Evolutionary conservation across 2,797 vertebrate species (phyloP).

Genomic region (Macroramphosus scolopax): DNA sequence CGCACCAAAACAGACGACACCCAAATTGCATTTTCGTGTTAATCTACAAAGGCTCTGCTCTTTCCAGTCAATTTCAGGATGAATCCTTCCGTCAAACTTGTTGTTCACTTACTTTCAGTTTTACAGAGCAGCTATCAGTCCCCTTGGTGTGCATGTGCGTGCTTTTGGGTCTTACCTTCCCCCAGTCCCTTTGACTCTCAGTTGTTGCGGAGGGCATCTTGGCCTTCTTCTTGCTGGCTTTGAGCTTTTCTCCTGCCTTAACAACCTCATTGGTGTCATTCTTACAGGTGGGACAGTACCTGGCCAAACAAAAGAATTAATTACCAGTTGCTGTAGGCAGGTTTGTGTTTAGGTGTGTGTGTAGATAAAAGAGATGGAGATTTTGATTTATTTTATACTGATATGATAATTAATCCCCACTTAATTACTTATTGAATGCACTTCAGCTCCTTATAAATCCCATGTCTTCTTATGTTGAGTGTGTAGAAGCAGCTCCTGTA

Average conservation of each 20-base stretch:
- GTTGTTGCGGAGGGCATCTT: slow-evolving; percentile 97
- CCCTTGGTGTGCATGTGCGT: not conserved
- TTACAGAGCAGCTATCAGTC: too few species aligned
- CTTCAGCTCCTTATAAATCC: too few species aligned
- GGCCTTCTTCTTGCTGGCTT: slow-evolving; percentile 96
- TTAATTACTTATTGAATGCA: too few species aligned
- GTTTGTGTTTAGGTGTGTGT: too few species aligned
- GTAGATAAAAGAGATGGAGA: not conserved
- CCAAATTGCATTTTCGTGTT: slow-evolving; percentile 5
- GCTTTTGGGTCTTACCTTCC: slow-evolving; percentile 89
- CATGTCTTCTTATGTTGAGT: too few species aligned
- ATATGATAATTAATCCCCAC: too few species aligned
- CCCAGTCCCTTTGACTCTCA: slow-evolving; percentile 97
- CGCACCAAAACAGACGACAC: slow-evolving; percentile 2
- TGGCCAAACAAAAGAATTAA: slow-evolving; percentile 48
- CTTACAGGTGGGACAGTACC: slow-evolving; percentile 96
- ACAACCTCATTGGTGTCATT: slow-evolving; percentile 93
- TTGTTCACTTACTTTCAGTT: not conserved
- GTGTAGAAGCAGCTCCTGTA: too few species aligned
- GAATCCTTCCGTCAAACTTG: slow-evolving; percentile 6
- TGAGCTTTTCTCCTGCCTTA: slow-evolving; percentile 91
- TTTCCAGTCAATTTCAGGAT: not conserved
- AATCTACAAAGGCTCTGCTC: not conserved
- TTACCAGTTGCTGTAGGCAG: too few species aligned
- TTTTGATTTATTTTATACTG: too few species aligned